Conservation (phyloP, 2,113 vertebrate species). For the Chamaea fasciata region DNA sequence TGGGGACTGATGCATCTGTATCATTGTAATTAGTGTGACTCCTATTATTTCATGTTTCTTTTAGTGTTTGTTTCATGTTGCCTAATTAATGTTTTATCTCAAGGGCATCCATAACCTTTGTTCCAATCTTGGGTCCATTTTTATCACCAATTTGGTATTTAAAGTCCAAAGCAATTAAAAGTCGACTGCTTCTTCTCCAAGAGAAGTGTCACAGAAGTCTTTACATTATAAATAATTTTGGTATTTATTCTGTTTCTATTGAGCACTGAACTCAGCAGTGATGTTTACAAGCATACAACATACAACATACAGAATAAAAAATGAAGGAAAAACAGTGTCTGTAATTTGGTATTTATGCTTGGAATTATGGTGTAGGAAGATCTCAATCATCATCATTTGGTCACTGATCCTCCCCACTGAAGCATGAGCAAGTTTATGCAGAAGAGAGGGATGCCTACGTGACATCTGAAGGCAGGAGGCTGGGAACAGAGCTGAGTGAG, state of each 20-base stretch:
- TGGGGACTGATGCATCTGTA: not conserved
- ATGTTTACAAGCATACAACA: not conserved
- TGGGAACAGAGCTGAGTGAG: not conserved
- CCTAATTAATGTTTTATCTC: not conserved
- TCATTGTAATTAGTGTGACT: not conserved
- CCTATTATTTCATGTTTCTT: not conserved
- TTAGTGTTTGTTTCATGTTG: not conserved
- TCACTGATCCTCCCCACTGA: not conserved
- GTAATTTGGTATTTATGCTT: not conserved
- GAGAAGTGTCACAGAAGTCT: not conserved
- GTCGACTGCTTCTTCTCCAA: not conserved
- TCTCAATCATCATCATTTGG: rapidly evolving
- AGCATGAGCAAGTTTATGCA: not conserved
- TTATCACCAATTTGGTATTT: not conserved
- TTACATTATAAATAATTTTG: not conserved
- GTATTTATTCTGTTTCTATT: not conserved
- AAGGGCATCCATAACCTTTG: not conserved
- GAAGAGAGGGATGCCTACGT: not conserved
- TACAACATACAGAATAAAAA: not conserved
- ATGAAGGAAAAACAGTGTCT: not conserved
- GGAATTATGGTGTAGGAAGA: not conserved
- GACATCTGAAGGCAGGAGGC: not conserved
- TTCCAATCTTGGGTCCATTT: not conserved
- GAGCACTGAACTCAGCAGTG: not conserved
- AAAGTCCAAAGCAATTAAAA: not conserved